Base-by-base conservation (phyloP, 2,888 invertebrate species). In the Drosophila suboccidentalis region DNA sequence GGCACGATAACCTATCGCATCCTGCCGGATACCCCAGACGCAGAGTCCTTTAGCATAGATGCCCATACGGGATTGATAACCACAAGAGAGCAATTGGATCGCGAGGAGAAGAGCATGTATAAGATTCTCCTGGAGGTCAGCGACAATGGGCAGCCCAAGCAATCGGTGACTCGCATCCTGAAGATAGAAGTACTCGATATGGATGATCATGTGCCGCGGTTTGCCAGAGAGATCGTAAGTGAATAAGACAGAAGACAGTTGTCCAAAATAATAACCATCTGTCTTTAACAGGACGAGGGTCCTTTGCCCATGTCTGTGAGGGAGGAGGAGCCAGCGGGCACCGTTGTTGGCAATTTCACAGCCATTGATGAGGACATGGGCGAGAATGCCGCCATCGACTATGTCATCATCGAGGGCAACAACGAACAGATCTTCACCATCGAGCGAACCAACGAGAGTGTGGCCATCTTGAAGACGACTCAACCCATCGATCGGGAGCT, bases 161-260 rank as follows among this genome's bases (percentile, higher is more conserved):
- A 97, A 82, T 96, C 96, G 72, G 95, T 95, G 1, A 95, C 96
- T 0, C 93, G 96, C 55, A 94, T 96, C 0, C 93, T 97, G 0
- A 94, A 94, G 51, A 95, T 97, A 0, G 93, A 94, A 54, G 94
- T 97, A 0, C 93, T 94, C 3, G 97, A 97, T 82, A 94, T 96
- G 11, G 97, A 97, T 87, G 97, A 97, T 88, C 96, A 97, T 86
- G 95, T 95, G 73, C 97, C 97, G 0, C 94, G 94, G 66, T 97
- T 97, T 80, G 93, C 93, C 9, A 93, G 96, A 68, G 95, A 94
- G 71, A 92, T 95, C 82, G 96, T 96, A 91, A 94, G 94, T 90
- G 15, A 15, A 46, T n/a, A 3, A 15, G 4, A 9, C 9, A 6
- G 1, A 32, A 6, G 1, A 32, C 32, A 2, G 6, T 13, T 29